These are phyloP conservation scores for Benitochromis conjunctus DNA, from an alignment of 2,113 vertebrate species.

Conservation along the genomic window DNA sequence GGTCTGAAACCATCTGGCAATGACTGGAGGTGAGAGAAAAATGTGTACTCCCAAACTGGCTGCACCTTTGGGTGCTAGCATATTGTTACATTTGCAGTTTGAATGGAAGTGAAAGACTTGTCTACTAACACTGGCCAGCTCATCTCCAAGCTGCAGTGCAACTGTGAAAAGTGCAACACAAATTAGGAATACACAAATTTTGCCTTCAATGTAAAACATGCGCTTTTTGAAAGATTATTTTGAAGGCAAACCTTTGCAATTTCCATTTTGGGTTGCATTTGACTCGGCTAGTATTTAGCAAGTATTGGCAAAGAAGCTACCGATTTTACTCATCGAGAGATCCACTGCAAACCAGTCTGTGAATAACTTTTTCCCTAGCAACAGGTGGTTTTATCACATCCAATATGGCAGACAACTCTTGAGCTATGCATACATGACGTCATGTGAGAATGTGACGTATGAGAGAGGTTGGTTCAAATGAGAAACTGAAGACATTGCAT, in stretches of 20 bases:
- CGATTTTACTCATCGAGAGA: not conserved
- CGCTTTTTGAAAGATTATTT: not conserved
- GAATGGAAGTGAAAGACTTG: not conserved
- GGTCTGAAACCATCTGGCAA: not conserved
- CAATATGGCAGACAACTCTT: not conserved
- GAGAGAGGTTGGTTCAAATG: not conserved
- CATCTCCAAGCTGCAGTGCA: not conserved
- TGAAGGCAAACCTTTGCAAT: not conserved
- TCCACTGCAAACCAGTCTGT: not conserved
- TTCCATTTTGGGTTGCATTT: not conserved
- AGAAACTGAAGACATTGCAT: not conserved
- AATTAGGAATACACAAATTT: not conserved
- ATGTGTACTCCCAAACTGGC: too few relatives aligned
- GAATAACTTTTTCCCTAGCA: not conserved
- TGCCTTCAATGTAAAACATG: too few relatives aligned
- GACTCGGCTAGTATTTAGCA: not conserved
- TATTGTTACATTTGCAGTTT: not conserved
- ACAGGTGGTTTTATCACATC: not conserved
- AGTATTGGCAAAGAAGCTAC: not conserved
- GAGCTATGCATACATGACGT: not conserved
- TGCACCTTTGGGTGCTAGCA: not conserved
- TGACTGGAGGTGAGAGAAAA: not conserved
- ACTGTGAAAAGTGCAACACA: not conserved
- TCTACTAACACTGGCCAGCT: not conserved
- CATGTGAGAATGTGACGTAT: accelerated